These are phyloP conservation scores for Agriopis marginaria DNA, from an alignment of 2,888 invertebrate species.

Conservation along the genomic window DNA sequence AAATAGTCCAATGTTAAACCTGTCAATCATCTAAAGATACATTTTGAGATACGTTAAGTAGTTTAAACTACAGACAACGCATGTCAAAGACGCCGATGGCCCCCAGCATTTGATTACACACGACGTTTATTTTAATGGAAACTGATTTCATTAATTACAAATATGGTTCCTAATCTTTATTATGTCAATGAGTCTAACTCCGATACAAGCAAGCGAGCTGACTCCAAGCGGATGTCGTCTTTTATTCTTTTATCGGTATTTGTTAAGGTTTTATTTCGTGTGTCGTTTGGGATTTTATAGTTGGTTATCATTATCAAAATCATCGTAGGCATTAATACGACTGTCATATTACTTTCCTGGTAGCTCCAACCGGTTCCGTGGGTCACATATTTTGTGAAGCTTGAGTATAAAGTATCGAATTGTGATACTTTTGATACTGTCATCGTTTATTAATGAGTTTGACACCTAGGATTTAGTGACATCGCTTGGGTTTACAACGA, in stretches of 20 bases:
- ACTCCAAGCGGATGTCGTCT: conserved; percentile 52
- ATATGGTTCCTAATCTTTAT: conserved; percentile 75
- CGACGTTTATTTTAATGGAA: conserved; percentile 67
- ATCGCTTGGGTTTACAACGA: conserved; percentile 13
- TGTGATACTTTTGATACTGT: conserved; percentile 48
- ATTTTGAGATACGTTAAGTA: conserved; percentile 43
- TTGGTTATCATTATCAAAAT: conserved; percentile 78
- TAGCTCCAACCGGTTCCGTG: conserved; percentile 55
- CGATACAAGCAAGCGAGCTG: background rate
- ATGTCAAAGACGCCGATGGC: conserved; percentile 69
- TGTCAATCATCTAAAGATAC: conserved; percentile 71
- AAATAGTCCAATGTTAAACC: conserved; percentile 61
- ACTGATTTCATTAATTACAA: conserved; percentile 81
- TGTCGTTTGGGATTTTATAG: conserved; percentile 68
- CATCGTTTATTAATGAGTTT: conserved; percentile 53
- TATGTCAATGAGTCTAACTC: conserved; percentile 62
- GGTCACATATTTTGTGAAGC: conserved; percentile 45
- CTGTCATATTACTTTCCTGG: conserved; percentile 73
- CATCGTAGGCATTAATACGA: conserved; percentile 72
- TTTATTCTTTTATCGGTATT: conserved; percentile 57
- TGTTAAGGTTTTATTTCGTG: conserved; percentile 64
- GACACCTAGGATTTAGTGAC: conserved; percentile 49
- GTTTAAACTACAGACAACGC: conserved; percentile 63
- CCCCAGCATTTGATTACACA: conserved; percentile 59
- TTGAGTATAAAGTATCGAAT: conserved; percentile 47